phyloP scores from a whole-genome alignment of 2,113 vertebrate species.

The Seriola quinqueradiata region DNA sequence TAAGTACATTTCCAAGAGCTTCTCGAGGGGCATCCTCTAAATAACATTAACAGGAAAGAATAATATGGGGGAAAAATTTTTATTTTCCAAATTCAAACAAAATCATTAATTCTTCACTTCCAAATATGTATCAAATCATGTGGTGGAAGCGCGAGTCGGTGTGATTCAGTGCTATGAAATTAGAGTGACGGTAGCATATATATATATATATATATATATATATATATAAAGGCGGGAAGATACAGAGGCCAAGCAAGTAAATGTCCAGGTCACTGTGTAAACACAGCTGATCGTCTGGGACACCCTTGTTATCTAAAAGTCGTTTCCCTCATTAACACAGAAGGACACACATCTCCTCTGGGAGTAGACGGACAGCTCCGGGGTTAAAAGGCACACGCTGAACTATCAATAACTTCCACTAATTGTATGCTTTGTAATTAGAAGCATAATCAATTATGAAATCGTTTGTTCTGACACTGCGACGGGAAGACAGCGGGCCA shows the following conservation, averaged over 20 bases:
- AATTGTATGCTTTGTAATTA: slow-evolving; percentile 87
- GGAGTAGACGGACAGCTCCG: slow-evolving; percentile 80
- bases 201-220: too few species aligned
- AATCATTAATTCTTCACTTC: not conserved
- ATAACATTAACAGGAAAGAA: not conserved
- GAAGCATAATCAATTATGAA: slow-evolving; percentile 84
- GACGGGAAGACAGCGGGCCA: slow-evolving; percentile 48
- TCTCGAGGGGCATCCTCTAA: slow-evolving; percentile 22
- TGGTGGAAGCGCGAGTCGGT: not conserved
- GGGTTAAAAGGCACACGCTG: slow-evolving; percentile 83
- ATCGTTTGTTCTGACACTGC: slow-evolving; percentile 68
- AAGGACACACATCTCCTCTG: slow-evolving; percentile 85
- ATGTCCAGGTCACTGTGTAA: slow-evolving; percentile 78
- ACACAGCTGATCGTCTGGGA: slow-evolving; percentile 75
- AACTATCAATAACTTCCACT: slow-evolving; percentile 87
- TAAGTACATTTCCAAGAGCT: slow-evolving; percentile 20
- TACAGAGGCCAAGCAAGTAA: slow-evolving; percentile 55
- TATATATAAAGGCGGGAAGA: slow-evolving; percentile 24
- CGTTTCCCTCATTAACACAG: slow-evolving; percentile 80
- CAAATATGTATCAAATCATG: not conserved
- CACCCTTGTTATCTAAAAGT: slow-evolving; percentile 84
- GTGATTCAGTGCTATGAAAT: slow-evolving; percentile 44
- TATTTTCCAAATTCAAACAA: not conserved
- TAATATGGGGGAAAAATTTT: not conserved
- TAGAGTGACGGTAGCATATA: slow-evolving; percentile 45